Conservation (phyloP, 2,797 vertebrate species). For the Ateles fusciceps region DNA sequence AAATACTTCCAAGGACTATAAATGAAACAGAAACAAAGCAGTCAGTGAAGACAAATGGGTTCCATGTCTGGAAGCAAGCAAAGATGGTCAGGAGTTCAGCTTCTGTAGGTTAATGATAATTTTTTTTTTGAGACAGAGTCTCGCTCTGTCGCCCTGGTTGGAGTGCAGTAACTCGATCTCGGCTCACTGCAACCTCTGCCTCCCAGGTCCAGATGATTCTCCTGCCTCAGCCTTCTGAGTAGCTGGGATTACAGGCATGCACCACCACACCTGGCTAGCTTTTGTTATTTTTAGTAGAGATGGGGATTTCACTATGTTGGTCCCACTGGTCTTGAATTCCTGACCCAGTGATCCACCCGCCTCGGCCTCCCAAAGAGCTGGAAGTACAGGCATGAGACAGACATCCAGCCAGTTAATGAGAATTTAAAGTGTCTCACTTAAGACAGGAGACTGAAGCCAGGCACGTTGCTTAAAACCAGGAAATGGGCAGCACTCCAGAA, state of each 20-base stretch:
- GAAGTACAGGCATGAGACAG: no score
- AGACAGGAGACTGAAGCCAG: not conserved
- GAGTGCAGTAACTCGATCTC: no score
- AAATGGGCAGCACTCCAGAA: conserved; percentile 32
- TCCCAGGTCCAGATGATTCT: no score
- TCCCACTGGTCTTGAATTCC: no score
- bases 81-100: conserved; percentile 42
- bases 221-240: no score
- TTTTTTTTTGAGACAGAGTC: not conserved
- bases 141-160: rapidly evolving
- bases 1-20: conserved; percentile 18
- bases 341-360: no score
- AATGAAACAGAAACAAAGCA: conserved; percentile 44
- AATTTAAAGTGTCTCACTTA: conserved; percentile 39
- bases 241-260: no score
- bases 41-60: not conserved
- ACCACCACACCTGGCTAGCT: no score
- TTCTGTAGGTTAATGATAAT: conserved; percentile 48
- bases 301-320: no score
- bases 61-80: not conserved
- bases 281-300: no score
- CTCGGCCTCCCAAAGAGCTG: no score
- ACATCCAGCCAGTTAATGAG: not conserved
- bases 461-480: not conserved
- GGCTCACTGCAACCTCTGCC: no score